These are phyloP conservation scores for Poecilia latipinna DNA, from an alignment of 2,113 vertebrate species.

Conservation along the genomic window DNA sequence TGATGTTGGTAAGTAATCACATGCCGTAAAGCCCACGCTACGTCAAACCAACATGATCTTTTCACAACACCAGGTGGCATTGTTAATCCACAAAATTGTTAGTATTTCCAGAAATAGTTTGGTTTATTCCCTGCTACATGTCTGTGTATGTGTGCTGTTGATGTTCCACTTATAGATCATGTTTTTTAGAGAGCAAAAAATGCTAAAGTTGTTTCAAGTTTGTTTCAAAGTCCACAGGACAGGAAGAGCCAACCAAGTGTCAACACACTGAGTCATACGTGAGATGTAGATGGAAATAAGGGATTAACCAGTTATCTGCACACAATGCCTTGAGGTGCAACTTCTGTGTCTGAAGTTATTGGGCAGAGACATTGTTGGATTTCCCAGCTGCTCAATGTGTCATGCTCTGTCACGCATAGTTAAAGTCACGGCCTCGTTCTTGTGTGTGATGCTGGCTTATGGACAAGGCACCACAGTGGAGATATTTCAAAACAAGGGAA, in stretches of 20 bases:
- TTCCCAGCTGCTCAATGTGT: constrained; percentile 35
- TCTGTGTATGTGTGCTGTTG: neutral
- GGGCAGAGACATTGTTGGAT: constrained; percentile 26
- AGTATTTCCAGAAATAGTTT: neutral
- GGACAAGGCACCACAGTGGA: neutral
- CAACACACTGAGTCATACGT: constrained; percentile 32
- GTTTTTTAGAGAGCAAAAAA: neutral
- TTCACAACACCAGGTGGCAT: constrained; percentile 57
- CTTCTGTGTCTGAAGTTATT: constrained; percentile 28
- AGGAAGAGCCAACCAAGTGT: constrained; percentile 19
- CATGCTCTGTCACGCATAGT: constrained; percentile 34
- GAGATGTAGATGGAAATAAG: constrained; percentile 15
- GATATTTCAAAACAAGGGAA: constrained; percentile 9
- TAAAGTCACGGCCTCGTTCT: constrained; percentile 21
- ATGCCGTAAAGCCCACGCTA: no score
- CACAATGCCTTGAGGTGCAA: constrained; percentile 27
- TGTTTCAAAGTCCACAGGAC: neutral
- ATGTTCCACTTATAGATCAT: neutral
- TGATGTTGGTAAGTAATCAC: neutral
- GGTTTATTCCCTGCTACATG: neutral
- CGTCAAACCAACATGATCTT: neutral
- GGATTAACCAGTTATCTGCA: constrained; percentile 38
- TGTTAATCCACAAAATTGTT: constrained; percentile 20
- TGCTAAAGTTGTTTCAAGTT: neutral
- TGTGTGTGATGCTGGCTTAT: neutral